Percentiles rank a stretch among this genome's conserved stretches.
These are phyloP conservation scores for Caenorhabditis wallacei DNA, from an alignment of 2,888 invertebrate species.

Conservation along the genomic window DNA sequence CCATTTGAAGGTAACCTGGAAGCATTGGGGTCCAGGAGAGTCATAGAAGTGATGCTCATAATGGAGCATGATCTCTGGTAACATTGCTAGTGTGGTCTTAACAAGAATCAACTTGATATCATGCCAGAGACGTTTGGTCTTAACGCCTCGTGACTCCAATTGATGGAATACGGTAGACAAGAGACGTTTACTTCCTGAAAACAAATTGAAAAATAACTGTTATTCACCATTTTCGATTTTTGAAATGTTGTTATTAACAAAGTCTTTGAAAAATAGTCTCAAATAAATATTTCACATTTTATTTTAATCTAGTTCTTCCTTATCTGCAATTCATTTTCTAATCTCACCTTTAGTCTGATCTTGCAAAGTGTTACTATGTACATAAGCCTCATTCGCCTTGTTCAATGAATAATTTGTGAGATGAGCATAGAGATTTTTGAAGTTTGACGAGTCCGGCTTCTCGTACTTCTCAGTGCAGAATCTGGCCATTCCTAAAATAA, in stretches of 20 bases:
- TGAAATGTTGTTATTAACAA: too few species aligned
- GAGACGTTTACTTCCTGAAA: slow-evolving; percentile 84
- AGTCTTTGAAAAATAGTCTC: too few species aligned
- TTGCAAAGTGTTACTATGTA: slow-evolving; percentile 81
- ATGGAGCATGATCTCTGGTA: slow-evolving; percentile 85
- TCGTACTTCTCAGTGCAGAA: slow-evolving; percentile 85
- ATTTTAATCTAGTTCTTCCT: too few species aligned
- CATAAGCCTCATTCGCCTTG: slow-evolving; percentile 84
- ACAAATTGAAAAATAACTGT: too few species aligned
- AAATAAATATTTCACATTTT: too few species aligned
- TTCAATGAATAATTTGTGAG: slow-evolving; percentile 85
- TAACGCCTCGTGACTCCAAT: slow-evolving; percentile 83
- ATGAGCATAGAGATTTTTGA: slow-evolving; percentile 85
- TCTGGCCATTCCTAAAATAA: slow-evolving; percentile 83
- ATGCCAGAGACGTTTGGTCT: slow-evolving; percentile 84
- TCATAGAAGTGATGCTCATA: slow-evolving; percentile 82
- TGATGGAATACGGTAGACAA: slow-evolving; percentile 84
- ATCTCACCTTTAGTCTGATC: slow-evolving; percentile 80
- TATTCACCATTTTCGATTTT: too few species aligned
- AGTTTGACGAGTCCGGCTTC: slow-evolving; percentile 84
- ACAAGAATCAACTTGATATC: slow-evolving; percentile 84
- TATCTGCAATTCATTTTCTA: background rate
- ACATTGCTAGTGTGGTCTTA: slow-evolving; percentile 85
- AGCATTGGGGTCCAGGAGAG: slow-evolving; percentile 84
- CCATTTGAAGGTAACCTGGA: slow-evolving; percentile 83